Percentiles rank a stretch among this genome's conserved stretches.
phyloP scores from a whole-genome alignment of 1,140 invertebrate species.

The Platyura marginata region DNA sequence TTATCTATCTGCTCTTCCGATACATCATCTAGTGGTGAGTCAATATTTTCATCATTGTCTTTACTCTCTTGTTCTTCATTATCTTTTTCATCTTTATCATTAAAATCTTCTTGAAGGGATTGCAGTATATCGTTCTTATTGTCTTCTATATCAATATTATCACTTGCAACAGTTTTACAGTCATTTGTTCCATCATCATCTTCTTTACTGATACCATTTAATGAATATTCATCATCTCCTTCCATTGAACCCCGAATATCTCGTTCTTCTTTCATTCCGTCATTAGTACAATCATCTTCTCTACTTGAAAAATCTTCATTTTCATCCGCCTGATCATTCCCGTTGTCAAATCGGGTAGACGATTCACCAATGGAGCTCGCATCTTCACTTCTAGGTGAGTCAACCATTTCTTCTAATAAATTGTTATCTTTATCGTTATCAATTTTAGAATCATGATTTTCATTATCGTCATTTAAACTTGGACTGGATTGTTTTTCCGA shows the following conservation, averaged over 20 bases:
- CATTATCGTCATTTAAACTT: neutral
- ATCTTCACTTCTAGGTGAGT: neutral
- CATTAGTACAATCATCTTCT: neutral
- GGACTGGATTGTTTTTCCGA: no score
- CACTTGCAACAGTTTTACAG: neutral
- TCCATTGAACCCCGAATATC: neutral
- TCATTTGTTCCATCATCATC: neutral
- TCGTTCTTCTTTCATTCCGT: neutral
- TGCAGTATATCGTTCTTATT: neutral
- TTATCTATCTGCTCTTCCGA: neutral
- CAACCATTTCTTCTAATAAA: neutral
- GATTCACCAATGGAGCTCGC: neutral
- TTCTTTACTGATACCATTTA: neutral
- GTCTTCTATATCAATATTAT: neutral
- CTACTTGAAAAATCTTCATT: conserved; percentile 2
- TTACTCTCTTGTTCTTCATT: conserved; percentile 3
- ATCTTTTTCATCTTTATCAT: neutral
- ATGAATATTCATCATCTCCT: neutral
- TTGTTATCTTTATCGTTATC: conserved; percentile 1
- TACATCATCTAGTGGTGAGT: neutral
- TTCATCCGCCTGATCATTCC: neutral
- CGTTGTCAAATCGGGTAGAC: neutral
- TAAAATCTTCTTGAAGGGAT: neutral
- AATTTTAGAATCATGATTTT: neutral
- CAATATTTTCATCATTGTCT: conserved; percentile 2